Evolutionary conservation across 2,888 invertebrate genomes (phyloP).

Genomic region (Ectropis crepuscularia): DNA sequence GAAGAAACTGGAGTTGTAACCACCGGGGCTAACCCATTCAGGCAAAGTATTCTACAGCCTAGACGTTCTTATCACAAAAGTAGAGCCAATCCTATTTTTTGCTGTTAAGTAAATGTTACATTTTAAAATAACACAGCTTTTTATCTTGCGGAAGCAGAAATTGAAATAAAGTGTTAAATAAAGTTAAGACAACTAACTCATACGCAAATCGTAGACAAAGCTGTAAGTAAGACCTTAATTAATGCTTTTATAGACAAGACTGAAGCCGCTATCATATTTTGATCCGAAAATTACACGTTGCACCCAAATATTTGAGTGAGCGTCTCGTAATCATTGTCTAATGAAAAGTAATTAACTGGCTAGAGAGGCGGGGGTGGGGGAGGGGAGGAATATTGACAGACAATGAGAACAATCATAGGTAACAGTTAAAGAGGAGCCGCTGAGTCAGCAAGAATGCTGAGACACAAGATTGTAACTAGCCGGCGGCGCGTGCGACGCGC

Average conservation of each 20-base stretch:
- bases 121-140: too few relatives aligned
- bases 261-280: conserved; percentile 31
- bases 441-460: conserved; percentile 77
- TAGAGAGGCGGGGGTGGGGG: conserved; percentile 40
- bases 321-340: conserved; percentile 55
- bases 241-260: conserved; percentile 3
- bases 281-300: conserved; percentile 44
- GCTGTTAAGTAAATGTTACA: too few relatives aligned
- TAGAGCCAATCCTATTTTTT: too few relatives aligned
- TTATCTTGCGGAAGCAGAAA: too few relatives aligned
- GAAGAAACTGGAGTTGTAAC: too few relatives aligned
- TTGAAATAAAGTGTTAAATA: too few relatives aligned
- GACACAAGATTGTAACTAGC: conserved; percentile 71
- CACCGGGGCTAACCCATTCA: too few relatives aligned
- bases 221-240: not conserved
- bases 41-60: too few relatives aligned
- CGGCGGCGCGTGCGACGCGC: conserved; percentile 53
- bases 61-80: too few relatives aligned
- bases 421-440: conserved; percentile 78
- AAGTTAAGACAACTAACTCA: too few relatives aligned
- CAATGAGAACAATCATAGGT: conserved; percentile 81
- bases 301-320: conserved; percentile 43
- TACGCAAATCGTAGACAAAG: not conserved
- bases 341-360: conserved; percentile 83
- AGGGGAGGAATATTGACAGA: conserved; percentile 66